These are phyloP conservation scores for Pandemis heparana DNA, from an alignment of 2,888 invertebrate species.

Conservation along the genomic window DNA sequence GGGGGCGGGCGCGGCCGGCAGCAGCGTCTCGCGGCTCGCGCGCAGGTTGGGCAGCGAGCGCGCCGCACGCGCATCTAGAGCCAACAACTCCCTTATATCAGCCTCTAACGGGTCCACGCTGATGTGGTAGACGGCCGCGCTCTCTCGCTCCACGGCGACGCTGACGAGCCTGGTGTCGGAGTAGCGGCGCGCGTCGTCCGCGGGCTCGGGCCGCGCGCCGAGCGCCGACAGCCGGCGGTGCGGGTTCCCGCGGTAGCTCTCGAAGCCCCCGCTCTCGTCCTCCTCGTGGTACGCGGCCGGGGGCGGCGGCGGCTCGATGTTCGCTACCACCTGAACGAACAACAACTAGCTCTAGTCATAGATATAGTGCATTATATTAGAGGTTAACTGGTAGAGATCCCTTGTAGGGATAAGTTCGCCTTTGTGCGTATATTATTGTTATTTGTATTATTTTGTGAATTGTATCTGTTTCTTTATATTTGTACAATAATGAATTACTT, in stretches of 20 bases:
- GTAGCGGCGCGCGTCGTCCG: conserved; percentile 53
- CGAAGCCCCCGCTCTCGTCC: conserved; percentile 84
- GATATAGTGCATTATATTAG: no score
- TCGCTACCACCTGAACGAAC: conserved; percentile 84
- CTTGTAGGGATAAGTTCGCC: no score
- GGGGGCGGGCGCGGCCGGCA: conserved; percentile 58
- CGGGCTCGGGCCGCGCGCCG: conserved; percentile 40
- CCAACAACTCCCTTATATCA: conserved; percentile 74
- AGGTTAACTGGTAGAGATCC: no score
- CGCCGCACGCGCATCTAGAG: conserved; percentile 84
- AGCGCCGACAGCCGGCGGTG: conserved; percentile 68
- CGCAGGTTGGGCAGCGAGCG: conserved; percentile 88
- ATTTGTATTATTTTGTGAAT: no score
- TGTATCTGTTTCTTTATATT: no score
- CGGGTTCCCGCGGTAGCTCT: conserved; percentile 77
- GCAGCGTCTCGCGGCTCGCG: conserved; percentile 78
- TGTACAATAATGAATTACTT: no score
- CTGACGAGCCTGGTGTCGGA: conserved; percentile 57
- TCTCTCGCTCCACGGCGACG: conserved; percentile 29
- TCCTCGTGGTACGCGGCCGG: conserved; percentile 78
- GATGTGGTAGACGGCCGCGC: conserved; percentile 78
- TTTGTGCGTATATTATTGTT: no score
- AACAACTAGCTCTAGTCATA: no score
- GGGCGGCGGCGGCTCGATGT: conserved; percentile 84
- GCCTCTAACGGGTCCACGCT: conserved; percentile 78